phyloP scores from a whole-genome alignment of 2,888 invertebrate genomes.

The Agrotis ipsilon region DNA sequence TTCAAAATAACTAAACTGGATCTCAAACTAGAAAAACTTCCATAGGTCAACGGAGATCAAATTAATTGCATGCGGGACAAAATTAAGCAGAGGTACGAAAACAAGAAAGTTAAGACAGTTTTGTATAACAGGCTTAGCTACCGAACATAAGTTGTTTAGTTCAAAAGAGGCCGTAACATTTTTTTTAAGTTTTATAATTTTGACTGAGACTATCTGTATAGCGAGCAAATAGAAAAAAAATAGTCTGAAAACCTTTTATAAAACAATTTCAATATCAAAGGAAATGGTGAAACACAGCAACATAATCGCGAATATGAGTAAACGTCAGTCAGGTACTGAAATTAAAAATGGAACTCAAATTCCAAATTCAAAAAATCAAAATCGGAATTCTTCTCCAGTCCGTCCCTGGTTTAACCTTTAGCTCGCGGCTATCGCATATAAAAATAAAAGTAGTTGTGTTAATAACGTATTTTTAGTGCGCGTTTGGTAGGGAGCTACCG shows the following conservation, averaged over 20 bases:
- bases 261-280: not conserved
- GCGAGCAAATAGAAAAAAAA: no score
- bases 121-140: not conserved
- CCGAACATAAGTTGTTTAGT: not conserved
- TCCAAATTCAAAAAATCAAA: constrained; percentile 28
- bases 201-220: no score
- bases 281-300: no score
- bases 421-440: constrained; percentile 88
- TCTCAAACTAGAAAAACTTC: constrained; percentile 4
- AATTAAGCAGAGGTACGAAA: not conserved
- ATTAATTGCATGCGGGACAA: not conserved
- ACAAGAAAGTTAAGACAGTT: not conserved
- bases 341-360: constrained; percentile 24
- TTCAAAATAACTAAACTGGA: constrained; percentile 18
- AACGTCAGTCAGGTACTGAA: not conserved
- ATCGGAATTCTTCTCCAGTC: constrained; percentile 55
- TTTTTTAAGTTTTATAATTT: not conserved
- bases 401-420: constrained; percentile 88
- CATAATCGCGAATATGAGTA: no score
- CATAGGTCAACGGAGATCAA: constrained; percentile 27
- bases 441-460: constrained; percentile 89
- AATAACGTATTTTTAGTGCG: constrained; percentile 87
- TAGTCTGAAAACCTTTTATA: no score
- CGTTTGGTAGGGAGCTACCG: constrained; percentile 82
- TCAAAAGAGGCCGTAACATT: not conserved